Conservation (phyloP, 1,140 invertebrate genomes). For the Nasonia longicornis region DNA sequence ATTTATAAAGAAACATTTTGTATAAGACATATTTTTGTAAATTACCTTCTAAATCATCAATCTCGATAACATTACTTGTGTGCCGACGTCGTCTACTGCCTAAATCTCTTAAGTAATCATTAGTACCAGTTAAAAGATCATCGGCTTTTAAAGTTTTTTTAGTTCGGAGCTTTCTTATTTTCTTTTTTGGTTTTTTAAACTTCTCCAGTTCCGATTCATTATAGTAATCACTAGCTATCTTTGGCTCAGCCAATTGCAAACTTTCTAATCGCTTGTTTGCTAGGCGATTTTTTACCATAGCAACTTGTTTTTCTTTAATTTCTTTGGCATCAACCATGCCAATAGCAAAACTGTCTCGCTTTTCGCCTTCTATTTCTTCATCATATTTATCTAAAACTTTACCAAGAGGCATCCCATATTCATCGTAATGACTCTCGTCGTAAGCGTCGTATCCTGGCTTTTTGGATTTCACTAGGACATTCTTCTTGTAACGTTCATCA, state of each 20-base stretch:
- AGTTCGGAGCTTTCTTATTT: conserved; percentile 70
- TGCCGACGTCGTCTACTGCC: conserved; percentile 68
- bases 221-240: conserved; percentile 90
- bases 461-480: conserved; percentile 87
- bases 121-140: conserved; percentile 65
- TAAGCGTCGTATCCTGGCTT: conserved; percentile 87
- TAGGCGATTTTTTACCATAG: conserved; percentile 72
- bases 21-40: conserved; percentile 31
- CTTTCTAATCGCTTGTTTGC: conserved; percentile 81
- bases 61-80: conserved; percentile 63
- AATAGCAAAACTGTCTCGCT: conserved; percentile 84
- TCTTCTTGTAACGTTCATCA: conserved; percentile 90
- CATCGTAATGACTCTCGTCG: conserved; percentile 89
- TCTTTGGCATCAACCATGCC: conserved; percentile 72
- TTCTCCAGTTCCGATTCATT: conserved; percentile 83
- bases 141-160: conserved; percentile 71
- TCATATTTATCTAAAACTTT: conserved; percentile 92
- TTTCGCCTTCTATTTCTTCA: conserved; percentile 90
- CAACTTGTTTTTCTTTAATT: conserved; percentile 66
- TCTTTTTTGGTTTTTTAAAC: conserved; percentile 96
- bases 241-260: conserved; percentile 76
- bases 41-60: conserved; percentile 70
- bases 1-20: conserved; percentile 33
- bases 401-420: conserved; percentile 80
- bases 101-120: conserved; percentile 69